Percentiles rank a stretch among this genome's conserved stretches.
phyloP scores from a whole-genome alignment of 1,140 invertebrate species.

The Drusus annulatus region DNA sequence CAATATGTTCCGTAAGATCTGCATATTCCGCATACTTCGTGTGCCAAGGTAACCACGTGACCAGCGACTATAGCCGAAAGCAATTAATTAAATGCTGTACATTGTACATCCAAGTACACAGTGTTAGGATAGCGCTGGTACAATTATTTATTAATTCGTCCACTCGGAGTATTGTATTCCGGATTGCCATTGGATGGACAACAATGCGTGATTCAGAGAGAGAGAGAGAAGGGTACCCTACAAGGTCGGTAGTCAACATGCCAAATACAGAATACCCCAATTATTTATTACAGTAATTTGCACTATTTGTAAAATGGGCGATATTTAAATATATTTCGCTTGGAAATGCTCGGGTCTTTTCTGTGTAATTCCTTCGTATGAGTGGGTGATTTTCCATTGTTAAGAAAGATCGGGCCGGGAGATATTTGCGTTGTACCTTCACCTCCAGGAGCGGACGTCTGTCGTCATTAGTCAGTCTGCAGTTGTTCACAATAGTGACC shows the following conservation, averaged over 20 bases:
- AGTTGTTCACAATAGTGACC: conserved; percentile 25
- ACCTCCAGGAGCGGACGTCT: not conserved
- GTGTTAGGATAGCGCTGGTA: too few relatives aligned
- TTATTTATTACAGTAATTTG: conserved; percentile 16
- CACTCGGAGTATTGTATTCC: conserved; percentile 11
- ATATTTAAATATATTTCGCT: not conserved
- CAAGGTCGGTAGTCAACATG: conserved; percentile 21
- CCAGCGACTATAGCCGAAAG: too few relatives aligned
- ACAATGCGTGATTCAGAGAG: conserved; percentile 2
- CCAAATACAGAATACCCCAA: conserved; percentile 26
- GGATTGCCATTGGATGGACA: conserved; percentile 3
- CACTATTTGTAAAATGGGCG: too few relatives aligned
- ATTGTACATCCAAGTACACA: too few relatives aligned
- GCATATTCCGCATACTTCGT: too few relatives aligned
- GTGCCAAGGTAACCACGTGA: too few relatives aligned
- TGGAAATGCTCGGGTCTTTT: not conserved
- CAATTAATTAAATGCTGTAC: too few relatives aligned
- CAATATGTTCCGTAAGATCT: too few relatives aligned
- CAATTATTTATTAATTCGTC: too few relatives aligned
- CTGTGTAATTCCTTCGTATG: not conserved
- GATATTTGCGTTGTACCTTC: too few relatives aligned
- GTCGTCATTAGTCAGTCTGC: conserved; percentile 29
- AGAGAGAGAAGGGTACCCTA: conserved; percentile 2
- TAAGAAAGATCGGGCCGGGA: not conserved
- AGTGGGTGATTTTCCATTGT: not conserved